Evolutionary conservation across 2,888 invertebrate genomes (phyloP), one percentile per base, ranked within the genome.

Genomic region (Hypselothyrea guttata): DNA sequence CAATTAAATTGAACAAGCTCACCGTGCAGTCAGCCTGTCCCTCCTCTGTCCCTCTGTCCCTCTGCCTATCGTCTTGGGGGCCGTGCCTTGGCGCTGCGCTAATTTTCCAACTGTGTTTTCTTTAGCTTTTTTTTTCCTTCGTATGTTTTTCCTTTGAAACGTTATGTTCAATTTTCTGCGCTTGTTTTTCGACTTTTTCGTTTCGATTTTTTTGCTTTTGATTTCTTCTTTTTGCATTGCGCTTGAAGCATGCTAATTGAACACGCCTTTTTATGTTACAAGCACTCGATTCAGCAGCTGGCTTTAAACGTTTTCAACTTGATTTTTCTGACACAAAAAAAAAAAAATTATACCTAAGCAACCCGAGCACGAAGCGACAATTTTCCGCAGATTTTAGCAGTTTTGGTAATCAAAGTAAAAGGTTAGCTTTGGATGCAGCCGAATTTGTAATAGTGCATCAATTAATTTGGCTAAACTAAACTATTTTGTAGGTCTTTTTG

Each of bases 1-100:
- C 86, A 86, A 84, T 82, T 82, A 75, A 84, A 82, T 60, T 56
- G 81, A 86, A 81, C 86, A 84, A 81, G 84, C 86, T 71, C 34
- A 61, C 64, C 61, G 82, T 82, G 74, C 40, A 1, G 13, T 30
- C 8, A 0, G 28, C 15, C 38, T 13, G 37, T 40, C 45, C 0
- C 5, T 34, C 33, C n/a, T n/a, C n/a, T n/a, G n/a, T n/a, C n/a
- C n/a, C 41, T 48, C 55, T 31, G 55, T 48, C 33, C 12, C 33
- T 52, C 56, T 30, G 27, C 38, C 47, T 42, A 38, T 33, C 41
- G 59, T 62, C 76, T 60, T 54, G 57, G 75, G 51, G 65, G 70
- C 84, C 84, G 55, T 83, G 75, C 75, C 77, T 71, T 71, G 15
- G 44, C 51, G 71, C 54, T 76, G 84, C 75, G 75, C 83, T 79